Evolutionary conservation across 2,888 invertebrate species (phyloP), one percentile per base, ranked within the genome.

Genomic region (Nomada fabriciana): DNA sequence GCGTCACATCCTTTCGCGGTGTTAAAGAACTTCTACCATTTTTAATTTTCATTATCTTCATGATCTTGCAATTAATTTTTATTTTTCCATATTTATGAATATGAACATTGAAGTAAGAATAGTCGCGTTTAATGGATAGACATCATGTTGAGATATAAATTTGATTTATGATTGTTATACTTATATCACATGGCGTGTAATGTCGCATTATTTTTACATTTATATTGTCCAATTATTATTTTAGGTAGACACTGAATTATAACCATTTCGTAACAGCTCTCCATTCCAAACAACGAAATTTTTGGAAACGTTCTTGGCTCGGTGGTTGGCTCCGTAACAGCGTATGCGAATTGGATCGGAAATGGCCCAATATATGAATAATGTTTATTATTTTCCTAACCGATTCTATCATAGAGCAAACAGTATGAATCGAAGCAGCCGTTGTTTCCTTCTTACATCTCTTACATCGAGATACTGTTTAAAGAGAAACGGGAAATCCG

Each of bases 401-500:
- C 47, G 67, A 20, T 67, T 47, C 15, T 18, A 59, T 60, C 60
- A 36, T 52, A 50, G 18, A 36, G 36, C 36, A 52, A 61, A 71
- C 60, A 61, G 50, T 50, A 59, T 3, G 60, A 3, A 60, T 36
- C 20, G 57, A 20, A 18, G 15, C 18, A 18, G 20, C 11, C 55
- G 64, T 59, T 73, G 47, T 73, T 67, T 50, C 20, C 57, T 50
- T 73, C 72, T 23, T 50, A 23, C 64, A 20, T 43, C 47, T 73
- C 72, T 23, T 50, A 23, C 64, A 20, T 43, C 47, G 20, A 29
- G 57, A 47, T 47, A 20, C 65, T 29, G 57, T 57, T 73, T 73
- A 59, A 50, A 50, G 50, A 65, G 65, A 50, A 50, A 50, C 67
- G 65, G 73, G 73, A 73, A 67, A 73, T 73, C 65, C 73, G 67